A percentile compares a stretch with the other conserved stretches of the same genome.
These are phyloP conservation scores for Heliconius ethilla DNA, from an alignment of 2,888 invertebrate genomes.

Conservation along the genomic window DNA sequence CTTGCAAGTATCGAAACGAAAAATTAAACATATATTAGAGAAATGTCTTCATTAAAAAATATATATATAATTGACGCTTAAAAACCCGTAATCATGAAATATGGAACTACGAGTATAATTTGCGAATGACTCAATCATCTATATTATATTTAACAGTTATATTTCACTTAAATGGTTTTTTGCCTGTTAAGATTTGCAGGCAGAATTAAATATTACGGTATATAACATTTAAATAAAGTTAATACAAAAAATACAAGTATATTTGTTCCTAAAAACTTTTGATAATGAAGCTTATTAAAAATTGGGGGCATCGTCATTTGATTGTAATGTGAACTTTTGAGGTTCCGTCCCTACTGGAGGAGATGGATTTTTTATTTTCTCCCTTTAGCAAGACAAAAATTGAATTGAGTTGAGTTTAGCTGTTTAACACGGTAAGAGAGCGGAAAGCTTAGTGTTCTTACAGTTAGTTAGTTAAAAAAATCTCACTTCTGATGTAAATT, in stretches of 20 bases:
- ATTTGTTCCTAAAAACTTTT: too few relatives aligned
- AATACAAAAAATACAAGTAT: too few relatives aligned
- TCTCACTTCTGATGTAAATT: background rate
- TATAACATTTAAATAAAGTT: too few relatives aligned
- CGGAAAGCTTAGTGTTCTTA: background rate
- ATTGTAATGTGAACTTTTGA: too few relatives aligned
- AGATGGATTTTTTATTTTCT: too few relatives aligned
- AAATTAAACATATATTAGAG: background rate
- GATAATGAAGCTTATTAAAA: too few relatives aligned
- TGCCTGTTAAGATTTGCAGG: background rate
- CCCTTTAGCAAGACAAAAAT: too few relatives aligned
- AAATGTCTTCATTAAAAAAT: background rate
- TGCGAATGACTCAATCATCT: background rate
- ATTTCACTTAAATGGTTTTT: background rate
- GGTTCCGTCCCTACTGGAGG: too few relatives aligned
- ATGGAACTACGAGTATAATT: background rate
- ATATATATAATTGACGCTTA: background rate
- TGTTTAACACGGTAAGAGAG: too few relatives aligned
- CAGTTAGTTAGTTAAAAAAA: too few relatives aligned
- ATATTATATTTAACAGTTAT: constrained; percentile 14
- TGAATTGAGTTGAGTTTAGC: too few relatives aligned
- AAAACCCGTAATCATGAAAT: constrained; percentile 6
- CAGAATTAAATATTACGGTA: constrained; percentile 5
- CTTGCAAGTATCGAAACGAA: background rate
- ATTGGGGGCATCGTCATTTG: too few relatives aligned